Evolutionary conservation across 1,140 invertebrate species (phyloP).

Genomic region (Drosophila kohkoa): DNA sequence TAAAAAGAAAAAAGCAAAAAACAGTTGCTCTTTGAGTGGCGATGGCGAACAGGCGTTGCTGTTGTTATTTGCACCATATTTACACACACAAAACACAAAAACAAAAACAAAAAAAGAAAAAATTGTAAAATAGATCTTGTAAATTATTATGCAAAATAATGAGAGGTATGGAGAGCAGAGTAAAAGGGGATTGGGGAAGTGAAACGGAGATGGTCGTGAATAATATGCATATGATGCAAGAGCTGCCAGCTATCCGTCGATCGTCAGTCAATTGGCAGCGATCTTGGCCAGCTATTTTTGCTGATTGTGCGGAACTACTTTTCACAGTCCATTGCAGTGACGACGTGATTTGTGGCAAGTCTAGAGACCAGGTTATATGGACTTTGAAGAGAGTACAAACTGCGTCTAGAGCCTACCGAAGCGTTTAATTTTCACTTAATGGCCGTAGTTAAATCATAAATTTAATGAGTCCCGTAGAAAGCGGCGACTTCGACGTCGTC

Average conservation of each 20-base stretch:
- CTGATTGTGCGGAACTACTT: conserved; percentile 31
- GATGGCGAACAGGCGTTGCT: conserved; percentile 9
- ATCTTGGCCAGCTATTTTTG: conserved; percentile 15
- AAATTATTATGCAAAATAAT: conserved; percentile 45
- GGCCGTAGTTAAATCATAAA: conserved; percentile 55
- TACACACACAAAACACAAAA: conserved; percentile 8
- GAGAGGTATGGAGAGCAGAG: neutral
- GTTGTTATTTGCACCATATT: conserved; percentile 10
- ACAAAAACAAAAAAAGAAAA: no score
- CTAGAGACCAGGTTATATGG: conserved; percentile 3
- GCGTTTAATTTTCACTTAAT: conserved; percentile 59
- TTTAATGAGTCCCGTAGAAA: conserved; percentile 51
- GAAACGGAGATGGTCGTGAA: conserved; percentile 17
- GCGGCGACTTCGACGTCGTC: conserved; percentile 24
- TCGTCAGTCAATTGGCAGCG: conserved; percentile 11
- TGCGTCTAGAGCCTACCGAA: conserved; percentile 35
- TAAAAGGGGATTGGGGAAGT: neutral
- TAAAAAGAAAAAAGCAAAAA: neutral
- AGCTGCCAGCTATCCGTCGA: conserved; percentile 1
- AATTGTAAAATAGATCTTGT: conserved; percentile 24
- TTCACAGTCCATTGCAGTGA: conserved; percentile 43
- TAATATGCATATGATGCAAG: conserved; percentile 36
- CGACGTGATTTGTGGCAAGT: neutral
- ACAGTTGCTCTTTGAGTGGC: conserved; percentile 7
- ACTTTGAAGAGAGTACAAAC: neutral